Conservation (phyloP, 1,140 invertebrate genomes). For the Drosophila subpulchrella region DNA sequence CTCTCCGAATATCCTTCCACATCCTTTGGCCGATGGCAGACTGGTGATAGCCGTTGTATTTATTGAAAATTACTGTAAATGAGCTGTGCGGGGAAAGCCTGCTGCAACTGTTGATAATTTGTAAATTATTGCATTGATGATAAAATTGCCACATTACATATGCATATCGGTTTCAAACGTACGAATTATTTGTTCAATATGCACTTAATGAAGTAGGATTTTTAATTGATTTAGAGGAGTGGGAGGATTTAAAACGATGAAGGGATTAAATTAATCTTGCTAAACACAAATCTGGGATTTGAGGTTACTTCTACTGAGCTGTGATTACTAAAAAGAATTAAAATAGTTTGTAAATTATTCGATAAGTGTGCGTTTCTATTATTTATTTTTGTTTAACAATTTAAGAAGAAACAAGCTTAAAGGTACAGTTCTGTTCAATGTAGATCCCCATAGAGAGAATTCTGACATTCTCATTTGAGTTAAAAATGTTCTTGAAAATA, state of each 20-base stretch:
- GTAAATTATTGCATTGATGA: slow-evolving; percentile 62
- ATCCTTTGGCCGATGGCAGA: slow-evolving; percentile 38
- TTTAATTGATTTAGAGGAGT: slow-evolving; percentile 22
- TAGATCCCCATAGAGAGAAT: too few relatives aligned
- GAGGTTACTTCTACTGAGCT: not conserved
- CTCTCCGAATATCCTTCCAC: not conserved
- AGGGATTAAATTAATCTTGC: not conserved
- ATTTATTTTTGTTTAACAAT: too few relatives aligned
- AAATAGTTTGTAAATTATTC: too few relatives aligned
- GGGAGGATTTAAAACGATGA: not conserved
- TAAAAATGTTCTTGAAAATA: too few relatives aligned
- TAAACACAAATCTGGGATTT: not conserved
- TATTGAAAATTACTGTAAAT: slow-evolving; percentile 65
- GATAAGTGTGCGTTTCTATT: too few relatives aligned
- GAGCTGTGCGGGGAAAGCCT: slow-evolving; percentile 3
- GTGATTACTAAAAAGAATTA: too few relatives aligned
- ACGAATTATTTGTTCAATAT: slow-evolving; percentile 32
- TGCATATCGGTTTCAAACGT: slow-evolving; percentile 8
- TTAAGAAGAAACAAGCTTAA: too few relatives aligned
- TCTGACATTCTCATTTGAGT: too few relatives aligned
- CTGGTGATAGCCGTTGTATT: slow-evolving; percentile 47
- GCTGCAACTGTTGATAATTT: slow-evolving; percentile 55
- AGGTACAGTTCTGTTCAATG: too few relatives aligned
- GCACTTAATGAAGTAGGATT: slow-evolving; percentile 42
- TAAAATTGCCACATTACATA: slow-evolving; percentile 38